Evolutionary conservation across 2,113 vertebrate species (phyloP).

Genomic region (Triplophysa tibetana): DNA sequence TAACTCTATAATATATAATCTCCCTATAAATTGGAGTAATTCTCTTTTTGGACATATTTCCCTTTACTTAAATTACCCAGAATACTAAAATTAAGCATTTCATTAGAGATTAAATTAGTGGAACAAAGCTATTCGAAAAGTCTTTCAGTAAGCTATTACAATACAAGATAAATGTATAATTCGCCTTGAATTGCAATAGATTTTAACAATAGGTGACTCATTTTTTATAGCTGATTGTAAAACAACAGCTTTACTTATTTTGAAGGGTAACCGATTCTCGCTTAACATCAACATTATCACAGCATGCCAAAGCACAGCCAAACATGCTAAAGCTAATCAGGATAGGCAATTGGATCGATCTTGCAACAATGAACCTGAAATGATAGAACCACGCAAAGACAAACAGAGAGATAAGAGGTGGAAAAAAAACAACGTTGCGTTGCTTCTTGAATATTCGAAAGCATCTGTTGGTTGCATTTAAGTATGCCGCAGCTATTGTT

Average conservation of each 20-base stretch:
- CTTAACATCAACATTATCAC: slow-evolving; percentile 50
- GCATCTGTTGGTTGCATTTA: background rate
- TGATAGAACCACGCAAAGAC: background rate
- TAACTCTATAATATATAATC: no score
- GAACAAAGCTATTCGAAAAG: background rate
- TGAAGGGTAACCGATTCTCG: slow-evolving; percentile 50
- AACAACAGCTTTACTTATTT: slow-evolving; percentile 44
- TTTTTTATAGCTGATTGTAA: background rate
- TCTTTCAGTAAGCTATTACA: background rate
- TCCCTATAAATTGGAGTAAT: no score
- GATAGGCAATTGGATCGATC: slow-evolving; percentile 41
- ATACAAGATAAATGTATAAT: background rate
- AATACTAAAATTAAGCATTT: no score
- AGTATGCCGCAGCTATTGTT: slow-evolving; percentile 30
- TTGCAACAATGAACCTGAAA: background rate
- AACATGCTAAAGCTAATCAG: slow-evolving; percentile 57
- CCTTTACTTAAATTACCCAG: no score
- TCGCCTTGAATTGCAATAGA: background rate
- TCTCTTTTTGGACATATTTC: no score
- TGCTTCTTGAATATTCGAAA: slow-evolving; percentile 12
- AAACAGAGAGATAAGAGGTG: background rate
- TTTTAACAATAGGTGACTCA: background rate
- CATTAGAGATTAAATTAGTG: background rate
- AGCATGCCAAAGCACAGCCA: slow-evolving; percentile 35
- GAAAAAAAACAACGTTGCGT: slow-evolving; percentile 20